A percentile compares a stretch with the other conserved stretches of the same genome.
phyloP scores from a whole-genome alignment of 2,888 invertebrate species.

The Ptycholaimellus sp. region DNA sequence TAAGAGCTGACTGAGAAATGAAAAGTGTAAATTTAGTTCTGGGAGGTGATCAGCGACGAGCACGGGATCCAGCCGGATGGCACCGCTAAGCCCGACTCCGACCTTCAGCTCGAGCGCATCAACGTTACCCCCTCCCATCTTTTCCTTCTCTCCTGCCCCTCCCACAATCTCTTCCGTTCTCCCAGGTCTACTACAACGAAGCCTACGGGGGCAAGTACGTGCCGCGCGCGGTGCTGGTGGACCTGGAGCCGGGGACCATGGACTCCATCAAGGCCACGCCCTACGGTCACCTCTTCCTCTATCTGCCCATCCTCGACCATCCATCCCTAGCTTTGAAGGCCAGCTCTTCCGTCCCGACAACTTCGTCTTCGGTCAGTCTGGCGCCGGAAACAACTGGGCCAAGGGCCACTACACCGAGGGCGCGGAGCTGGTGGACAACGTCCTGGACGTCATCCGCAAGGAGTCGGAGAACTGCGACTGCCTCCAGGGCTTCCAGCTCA shows the following conservation, averaged over 20 bases:
- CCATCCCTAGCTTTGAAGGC: too few relatives aligned
- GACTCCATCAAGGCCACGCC: slow-evolving; percentile 79
- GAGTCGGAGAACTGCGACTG: slow-evolving; percentile 19
- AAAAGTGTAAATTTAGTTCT: slow-evolving; percentile 7
- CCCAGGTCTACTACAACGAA: slow-evolving; percentile 74
- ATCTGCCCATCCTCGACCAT: too few relatives aligned
- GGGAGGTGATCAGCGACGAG: slow-evolving; percentile 37
- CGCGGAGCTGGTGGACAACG: slow-evolving; percentile 36
- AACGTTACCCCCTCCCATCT: too few relatives aligned
- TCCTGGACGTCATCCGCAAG: slow-evolving; percentile 41
- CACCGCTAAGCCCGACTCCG: slow-evolving; percentile 44
- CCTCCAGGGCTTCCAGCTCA: slow-evolving; percentile 49
- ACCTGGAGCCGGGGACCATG: slow-evolving; percentile 90
- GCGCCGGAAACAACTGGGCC: slow-evolving; percentile 59
- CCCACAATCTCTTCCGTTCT: too few relatives aligned
- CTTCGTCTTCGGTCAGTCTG: slow-evolving; percentile 52
- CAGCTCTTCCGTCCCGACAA: slow-evolving; percentile 58
- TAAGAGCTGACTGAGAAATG: too few relatives aligned
- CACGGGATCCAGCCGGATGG: slow-evolving; percentile 25
- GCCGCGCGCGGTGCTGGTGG: slow-evolving; percentile 70
- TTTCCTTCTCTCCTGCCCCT: too few relatives aligned
- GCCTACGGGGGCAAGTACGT: slow-evolving; percentile 69
- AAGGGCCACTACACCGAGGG: slow-evolving; percentile 85
- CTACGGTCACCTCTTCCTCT: slow-evolving; percentile 50
- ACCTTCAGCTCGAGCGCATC: slow-evolving; percentile 58